A percentile compares a stretch with the other conserved stretches of the same genome.
Conservation (phyloP, 2,888 invertebrate genomes). For the Tachina lurida region DNA sequence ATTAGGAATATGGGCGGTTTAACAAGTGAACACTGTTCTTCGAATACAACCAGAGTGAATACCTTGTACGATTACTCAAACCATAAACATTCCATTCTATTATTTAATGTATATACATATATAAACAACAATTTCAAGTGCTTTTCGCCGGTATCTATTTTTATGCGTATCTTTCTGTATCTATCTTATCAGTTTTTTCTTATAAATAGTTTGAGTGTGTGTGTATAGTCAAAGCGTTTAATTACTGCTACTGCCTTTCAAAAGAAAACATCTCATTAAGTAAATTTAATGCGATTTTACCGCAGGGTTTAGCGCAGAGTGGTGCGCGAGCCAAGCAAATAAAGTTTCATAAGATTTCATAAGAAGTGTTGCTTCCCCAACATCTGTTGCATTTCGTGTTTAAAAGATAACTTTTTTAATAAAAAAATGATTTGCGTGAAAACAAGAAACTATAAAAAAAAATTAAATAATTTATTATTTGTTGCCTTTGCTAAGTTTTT, state of each 20-base stretch:
- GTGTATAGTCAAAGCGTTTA: slow-evolving; percentile 14
- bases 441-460: slow-evolving; percentile 9
- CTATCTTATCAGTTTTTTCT: slow-evolving; percentile 39
- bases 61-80: not conserved
- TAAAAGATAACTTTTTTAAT: slow-evolving; percentile 14
- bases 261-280: slow-evolving; percentile 38
- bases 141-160: not conserved
- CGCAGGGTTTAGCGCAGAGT: slow-evolving; percentile 13
- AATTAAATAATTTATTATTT: not conserved
- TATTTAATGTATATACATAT: not conserved
- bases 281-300: slow-evolving; percentile 33
- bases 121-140: not conserved
- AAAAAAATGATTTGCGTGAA: not conserved
- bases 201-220: not conserved
- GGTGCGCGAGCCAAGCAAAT: slow-evolving; percentile 1
- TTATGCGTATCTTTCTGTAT: not conserved
- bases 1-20: not conserved
- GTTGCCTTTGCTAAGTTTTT: slow-evolving; percentile 3
- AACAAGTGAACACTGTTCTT: not conserved
- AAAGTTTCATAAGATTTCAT: not conserved
- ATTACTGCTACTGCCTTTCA: not conserved
- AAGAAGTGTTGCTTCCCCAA: not conserved
- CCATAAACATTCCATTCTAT: not conserved
- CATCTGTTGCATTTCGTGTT: not conserved
- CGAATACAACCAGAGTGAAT: slow-evolving; percentile 1